Evolutionary conservation across 2,888 invertebrate genomes (phyloP).

Genomic region (Luperina testacea): DNA sequence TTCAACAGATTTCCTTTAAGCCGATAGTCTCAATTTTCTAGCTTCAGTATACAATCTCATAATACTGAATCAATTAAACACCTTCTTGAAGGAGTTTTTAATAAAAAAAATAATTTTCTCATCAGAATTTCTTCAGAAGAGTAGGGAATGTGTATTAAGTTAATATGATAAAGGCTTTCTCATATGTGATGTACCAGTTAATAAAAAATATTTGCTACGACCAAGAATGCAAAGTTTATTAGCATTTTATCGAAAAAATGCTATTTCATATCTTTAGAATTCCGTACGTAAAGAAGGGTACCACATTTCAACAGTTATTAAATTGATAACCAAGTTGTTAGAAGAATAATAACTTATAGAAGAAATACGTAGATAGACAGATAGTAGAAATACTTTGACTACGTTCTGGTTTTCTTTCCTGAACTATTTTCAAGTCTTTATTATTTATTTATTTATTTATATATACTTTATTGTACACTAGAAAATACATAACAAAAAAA

Average conservation of each 20-base stretch:
- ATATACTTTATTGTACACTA: too few relatives aligned
- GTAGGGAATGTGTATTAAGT: slow-evolving; percentile 27
- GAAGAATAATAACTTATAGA: not conserved
- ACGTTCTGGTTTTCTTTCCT: not conserved
- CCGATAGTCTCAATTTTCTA: slow-evolving; percentile 24
- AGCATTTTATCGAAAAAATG: slow-evolving; percentile 18
- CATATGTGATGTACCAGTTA: slow-evolving; percentile 19
- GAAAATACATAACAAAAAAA: too few relatives aligned
- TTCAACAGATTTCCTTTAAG: slow-evolving; percentile 16
- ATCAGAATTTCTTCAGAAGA: slow-evolving; percentile 14
- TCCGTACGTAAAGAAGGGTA: not conserved
- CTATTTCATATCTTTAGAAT: not conserved
- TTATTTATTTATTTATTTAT: too few relatives aligned
- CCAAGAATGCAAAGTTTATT: slow-evolving; percentile 27
- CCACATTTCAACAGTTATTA: not conserved
- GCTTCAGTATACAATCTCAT: slow-evolving; percentile 11
- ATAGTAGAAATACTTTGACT: not conserved
- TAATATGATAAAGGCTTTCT: slow-evolving; percentile 19
- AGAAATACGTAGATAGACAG: not conserved
- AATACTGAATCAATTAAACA: slow-evolving; percentile 21
- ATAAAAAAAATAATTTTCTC: slow-evolving; percentile 31
- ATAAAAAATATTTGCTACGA: slow-evolving; percentile 40
- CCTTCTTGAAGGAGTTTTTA: slow-evolving; percentile 22
- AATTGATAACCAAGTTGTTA: not conserved
- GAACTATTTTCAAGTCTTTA: not conserved